Base-by-base conservation (phyloP, 1,140 invertebrate genomes). In the Metaphire vulgaris region DNA sequence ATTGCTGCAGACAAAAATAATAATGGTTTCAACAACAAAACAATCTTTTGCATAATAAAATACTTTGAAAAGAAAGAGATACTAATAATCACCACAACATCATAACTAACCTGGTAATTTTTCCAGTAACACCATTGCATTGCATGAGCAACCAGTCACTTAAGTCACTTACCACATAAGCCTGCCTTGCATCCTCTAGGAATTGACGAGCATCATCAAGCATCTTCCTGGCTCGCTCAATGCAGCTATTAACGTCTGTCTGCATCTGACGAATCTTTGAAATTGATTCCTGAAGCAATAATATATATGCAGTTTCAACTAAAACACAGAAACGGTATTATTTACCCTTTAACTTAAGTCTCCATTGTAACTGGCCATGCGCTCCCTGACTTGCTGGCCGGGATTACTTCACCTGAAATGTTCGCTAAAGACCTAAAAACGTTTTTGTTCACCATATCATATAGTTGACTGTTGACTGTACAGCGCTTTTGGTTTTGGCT, bases 201-300 rank as follows among this genome's bases (percentile, higher is more conserved):
- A 79, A 80, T 30, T 79, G 41, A 16, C 77, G 83, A 0, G 87
- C 87, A 1, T 83, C 79, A 0, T 85, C 85, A 1, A 90, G 64
- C 12, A 85, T 69, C 2, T 81, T 77, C 2, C 76, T 69, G 12
- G 84, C n/a, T 31, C 30, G n/a, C 2, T 69, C 67, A 12, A 69
- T 28, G 28, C 67, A 69, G 12, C 2, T 69, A 28, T 12, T 2
- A 28, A 69, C 28, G 12, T 69, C n/a, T 31, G n/a, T 31, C 26
- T 69, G n/a, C 6, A 14, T 69, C n/a, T 69, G n/a, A 12, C 30
- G n/a, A 31, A 69, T 69, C 67, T 69, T 69, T 2, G 30, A 28
- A 28, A 69, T 69, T 28, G 30, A 6, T 14, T 31, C 67, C 67
- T 69, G 26, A 2, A 65, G 26, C 26, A 65, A 15, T 14, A 65